Evolutionary conservation across 2,113 vertebrate species (phyloP), one percentile per base, ranked within the genome.

Genomic region (Mohoua ochrocephala): DNA sequence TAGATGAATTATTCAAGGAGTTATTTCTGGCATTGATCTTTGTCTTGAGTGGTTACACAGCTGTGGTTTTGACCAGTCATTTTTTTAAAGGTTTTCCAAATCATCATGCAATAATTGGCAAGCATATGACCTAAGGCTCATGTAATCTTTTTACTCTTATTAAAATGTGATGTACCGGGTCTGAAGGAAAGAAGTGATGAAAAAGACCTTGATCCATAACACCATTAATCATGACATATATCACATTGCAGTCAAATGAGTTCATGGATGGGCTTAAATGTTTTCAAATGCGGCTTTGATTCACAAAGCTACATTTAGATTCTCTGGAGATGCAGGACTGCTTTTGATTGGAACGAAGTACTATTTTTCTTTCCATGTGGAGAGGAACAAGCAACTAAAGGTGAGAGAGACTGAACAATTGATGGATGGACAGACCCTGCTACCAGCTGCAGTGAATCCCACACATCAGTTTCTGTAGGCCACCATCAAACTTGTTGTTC

Each of bases 1-100:
- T 80, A 59, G 63, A 42, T 77, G 13, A 68, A 82, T 89, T 89
- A 84, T 84, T 92, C 60, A 75, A 71, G 52, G 50, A 93, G 69
- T 92, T 96, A 69, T 96, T 95, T 91, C 69, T 96, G 88, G 86
- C 71, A 42, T 30, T 75, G 57, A 63, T 86, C 54, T 82, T 86
- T 85, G 50, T 91, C 85, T 86, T 78, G 49, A 86, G 52, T 83
- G 33, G 68, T 95, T 96, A 93, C 90, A 91, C 85, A 96, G 87
- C 85, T 96, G 84, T 91, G 61, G 73, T 94, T 95, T 89, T 91
- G 79, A 85, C 75, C 71, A 78, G 71, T 77, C 56, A 33, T 61
- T 84, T 83, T 94, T 95, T 83, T 12, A 63, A 89, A 84, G 31
- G 11, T 89, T 96, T 96, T 93, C 54, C 2, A 6, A 91, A 78